A percentile compares a stretch with the other conserved stretches of the same genome.
phyloP scores from a whole-genome alignment of 2,888 invertebrate genomes.

The Trichogramma dendrolimi region DNA sequence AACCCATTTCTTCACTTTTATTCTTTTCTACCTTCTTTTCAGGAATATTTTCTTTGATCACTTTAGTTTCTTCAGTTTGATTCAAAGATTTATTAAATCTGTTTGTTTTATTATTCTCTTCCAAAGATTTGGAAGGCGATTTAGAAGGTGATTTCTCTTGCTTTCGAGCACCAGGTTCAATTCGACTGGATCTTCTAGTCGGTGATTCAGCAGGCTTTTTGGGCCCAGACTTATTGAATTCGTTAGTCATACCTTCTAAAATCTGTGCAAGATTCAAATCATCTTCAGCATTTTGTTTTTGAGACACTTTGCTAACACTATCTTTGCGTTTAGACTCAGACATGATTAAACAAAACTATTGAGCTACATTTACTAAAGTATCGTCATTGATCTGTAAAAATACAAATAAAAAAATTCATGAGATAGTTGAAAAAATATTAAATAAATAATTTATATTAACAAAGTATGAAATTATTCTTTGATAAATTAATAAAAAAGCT shows the following conservation, averaged over 20 bases:
- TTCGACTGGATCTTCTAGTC: slow-evolving; percentile 15
- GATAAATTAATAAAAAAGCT: no score
- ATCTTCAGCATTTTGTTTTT: slow-evolving; percentile 38
- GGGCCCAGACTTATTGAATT: slow-evolving; percentile 42
- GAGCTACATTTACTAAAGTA: slow-evolving; percentile 8
- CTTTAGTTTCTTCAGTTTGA: slow-evolving; percentile 11
- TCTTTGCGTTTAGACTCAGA: slow-evolving; percentile 36
- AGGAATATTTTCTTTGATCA: slow-evolving; percentile 20
- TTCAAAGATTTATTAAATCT: slow-evolving; percentile 11
- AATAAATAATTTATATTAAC: no score
- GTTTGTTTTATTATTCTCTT: slow-evolving; percentile 16
- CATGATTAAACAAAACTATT: slow-evolving; percentile 25
- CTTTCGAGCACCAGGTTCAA: slow-evolving; percentile 6
- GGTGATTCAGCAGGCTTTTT: slow-evolving; percentile 13
- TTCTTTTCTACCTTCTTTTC: slow-evolving; percentile 18
- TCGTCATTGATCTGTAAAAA: slow-evolving; percentile 13
- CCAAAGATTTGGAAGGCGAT: slow-evolving; percentile 6
- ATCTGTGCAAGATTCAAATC: slow-evolving; percentile 49
- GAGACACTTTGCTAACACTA: slow-evolving; percentile 38
- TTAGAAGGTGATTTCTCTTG: slow-evolving; percentile 14
- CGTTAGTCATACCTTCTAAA: slow-evolving; percentile 49
- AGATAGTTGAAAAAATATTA: not conserved
- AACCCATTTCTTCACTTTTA: not conserved
- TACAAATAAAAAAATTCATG: not conserved
- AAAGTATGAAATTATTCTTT: no score